Evolutionary conservation across 2,113 vertebrate species (phyloP).

Genomic region (Xiphias gladius): DNA sequence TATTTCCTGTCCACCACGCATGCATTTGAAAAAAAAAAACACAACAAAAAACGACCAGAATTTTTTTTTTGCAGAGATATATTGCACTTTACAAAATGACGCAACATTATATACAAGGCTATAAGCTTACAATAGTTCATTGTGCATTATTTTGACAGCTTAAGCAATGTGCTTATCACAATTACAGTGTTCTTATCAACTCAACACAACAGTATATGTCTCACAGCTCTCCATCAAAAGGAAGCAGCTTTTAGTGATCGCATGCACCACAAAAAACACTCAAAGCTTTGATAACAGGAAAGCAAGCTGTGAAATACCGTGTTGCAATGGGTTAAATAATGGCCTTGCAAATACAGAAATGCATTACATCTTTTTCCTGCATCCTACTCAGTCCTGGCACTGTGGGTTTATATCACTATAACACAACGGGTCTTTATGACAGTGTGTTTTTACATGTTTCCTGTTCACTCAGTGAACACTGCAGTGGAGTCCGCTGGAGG

Average conservation of each 20-base stretch:
- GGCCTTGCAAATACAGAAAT: not conserved
- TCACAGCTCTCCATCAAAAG: conserved; percentile 24
- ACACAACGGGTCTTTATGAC: conserved; percentile 2
- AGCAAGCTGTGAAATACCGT: not conserved
- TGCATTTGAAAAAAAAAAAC: not conserved
- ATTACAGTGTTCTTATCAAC: conserved; percentile 16
- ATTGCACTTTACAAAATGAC: not conserved
- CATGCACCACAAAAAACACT: not conserved
- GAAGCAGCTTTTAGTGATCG: conserved; percentile 35
- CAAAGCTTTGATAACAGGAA: conserved; percentile 1
- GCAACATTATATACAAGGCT: not conserved
- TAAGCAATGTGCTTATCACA: conserved; percentile 17
- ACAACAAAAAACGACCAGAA: not conserved
- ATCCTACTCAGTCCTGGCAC: not conserved
- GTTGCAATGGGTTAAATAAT: not conserved
- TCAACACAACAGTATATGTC: conserved; percentile 10
- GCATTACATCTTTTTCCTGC: conserved; percentile 39
- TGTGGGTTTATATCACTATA: conserved; percentile 4
- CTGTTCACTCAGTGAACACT: not conserved
- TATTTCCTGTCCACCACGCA: not conserved
- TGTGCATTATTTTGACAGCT: conserved; percentile 9
- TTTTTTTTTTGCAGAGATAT: not conserved
- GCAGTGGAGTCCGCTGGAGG: too few species aligned
- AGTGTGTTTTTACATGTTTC: not conserved
- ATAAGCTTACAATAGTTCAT: not conserved